phyloP scores from a whole-genome alignment of 2,888 invertebrate genomes.

The Ophion slaviceki region DNA sequence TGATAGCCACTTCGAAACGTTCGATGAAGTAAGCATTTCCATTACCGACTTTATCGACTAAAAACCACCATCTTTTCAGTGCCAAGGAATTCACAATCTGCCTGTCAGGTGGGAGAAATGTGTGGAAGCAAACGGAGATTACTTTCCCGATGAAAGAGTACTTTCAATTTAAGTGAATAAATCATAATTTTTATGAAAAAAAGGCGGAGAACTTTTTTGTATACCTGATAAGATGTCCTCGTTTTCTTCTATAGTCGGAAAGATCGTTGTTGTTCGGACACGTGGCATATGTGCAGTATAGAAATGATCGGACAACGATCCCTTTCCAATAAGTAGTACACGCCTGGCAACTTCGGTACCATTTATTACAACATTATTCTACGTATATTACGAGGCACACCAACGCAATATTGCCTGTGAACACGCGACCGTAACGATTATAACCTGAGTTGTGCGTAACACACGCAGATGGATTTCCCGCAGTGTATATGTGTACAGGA shows the following conservation, averaged over 20 bases:
- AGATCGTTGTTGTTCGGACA: neutral
- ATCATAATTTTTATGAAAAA: too few species aligned
- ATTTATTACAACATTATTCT: conserved; percentile 54
- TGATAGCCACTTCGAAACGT: too few species aligned
- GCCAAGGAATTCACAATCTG: too few species aligned
- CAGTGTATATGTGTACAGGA: neutral
- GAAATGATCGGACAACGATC: conserved; percentile 46
- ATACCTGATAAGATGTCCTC: neutral
- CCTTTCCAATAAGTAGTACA: conserved; percentile 33
- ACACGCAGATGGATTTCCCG: conserved; percentile 42
- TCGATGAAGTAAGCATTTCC: too few species aligned
- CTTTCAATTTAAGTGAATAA: too few species aligned
- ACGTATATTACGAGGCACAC: conserved; percentile 46
- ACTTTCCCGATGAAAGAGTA: too few species aligned
- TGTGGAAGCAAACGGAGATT: too few species aligned
- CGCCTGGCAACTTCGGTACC: conserved; percentile 31
- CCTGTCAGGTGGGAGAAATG: too few species aligned
- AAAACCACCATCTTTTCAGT: too few species aligned
- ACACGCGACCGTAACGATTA: conserved; percentile 54
- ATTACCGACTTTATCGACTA: too few species aligned
- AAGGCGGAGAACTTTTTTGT: too few species aligned
- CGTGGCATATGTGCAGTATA: neutral
- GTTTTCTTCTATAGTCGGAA: neutral
- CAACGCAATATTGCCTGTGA: conserved; percentile 46
- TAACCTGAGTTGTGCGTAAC: conserved; percentile 54